phyloP scores from a whole-genome alignment of 2,797 vertebrate genomes.

The Tadarida brasiliensis region DNA sequence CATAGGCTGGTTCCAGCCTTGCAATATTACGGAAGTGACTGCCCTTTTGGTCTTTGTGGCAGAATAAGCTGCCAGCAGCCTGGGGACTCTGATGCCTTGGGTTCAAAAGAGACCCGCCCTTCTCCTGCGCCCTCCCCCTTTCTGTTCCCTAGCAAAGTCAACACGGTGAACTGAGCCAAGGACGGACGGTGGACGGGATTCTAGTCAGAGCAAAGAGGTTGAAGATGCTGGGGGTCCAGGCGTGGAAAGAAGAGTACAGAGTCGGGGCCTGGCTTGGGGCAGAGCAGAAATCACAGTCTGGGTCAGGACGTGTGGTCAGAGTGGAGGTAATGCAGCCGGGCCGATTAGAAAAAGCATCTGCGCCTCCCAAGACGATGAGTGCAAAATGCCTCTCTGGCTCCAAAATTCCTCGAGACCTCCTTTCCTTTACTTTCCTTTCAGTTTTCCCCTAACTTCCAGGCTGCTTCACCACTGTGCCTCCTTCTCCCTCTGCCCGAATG shows the following conservation, averaged over 20 bases:
- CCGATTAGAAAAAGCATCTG: background rate
- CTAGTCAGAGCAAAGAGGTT: background rate
- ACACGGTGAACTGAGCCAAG: background rate
- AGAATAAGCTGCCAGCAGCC: background rate
- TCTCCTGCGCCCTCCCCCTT: background rate
- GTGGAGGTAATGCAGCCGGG: background rate
- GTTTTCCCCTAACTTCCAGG: background rate
- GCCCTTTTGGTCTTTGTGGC: background rate
- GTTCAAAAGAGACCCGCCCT: background rate
- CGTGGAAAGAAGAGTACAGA: background rate
- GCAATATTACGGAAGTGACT: background rate
- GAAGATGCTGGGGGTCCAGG: background rate
- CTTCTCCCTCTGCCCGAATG: background rate
- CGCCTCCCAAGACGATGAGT: background rate
- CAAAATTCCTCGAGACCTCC: background rate
- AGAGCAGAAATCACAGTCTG: background rate
- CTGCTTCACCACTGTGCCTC: background rate
- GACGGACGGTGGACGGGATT: background rate
- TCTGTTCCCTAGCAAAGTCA: slow-evolving; percentile 3
- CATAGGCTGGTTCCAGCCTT: background rate
- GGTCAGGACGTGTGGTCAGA: background rate
- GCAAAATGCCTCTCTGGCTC: background rate
- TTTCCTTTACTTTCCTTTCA: background rate
- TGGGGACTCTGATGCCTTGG: background rate
- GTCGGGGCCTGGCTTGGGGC: background rate